These are phyloP conservation scores for Troides helena DNA, from an alignment of 2,888 invertebrate genomes.

Conservation along the genomic window DNA sequence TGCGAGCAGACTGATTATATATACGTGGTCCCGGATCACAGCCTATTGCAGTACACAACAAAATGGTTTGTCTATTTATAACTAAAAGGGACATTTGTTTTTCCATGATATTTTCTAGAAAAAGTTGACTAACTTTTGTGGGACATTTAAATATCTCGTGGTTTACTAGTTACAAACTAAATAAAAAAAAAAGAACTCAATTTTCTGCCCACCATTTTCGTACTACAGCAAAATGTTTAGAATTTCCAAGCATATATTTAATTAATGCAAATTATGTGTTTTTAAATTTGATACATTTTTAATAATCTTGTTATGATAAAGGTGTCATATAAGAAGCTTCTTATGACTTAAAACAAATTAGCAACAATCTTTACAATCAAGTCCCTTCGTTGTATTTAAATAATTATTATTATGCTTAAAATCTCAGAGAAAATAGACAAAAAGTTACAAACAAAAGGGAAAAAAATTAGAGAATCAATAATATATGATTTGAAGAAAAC, in stretches of 20 bases:
- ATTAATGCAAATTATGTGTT: not conserved
- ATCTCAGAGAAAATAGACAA: too few relatives aligned
- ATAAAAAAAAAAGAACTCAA: conserved; percentile 50
- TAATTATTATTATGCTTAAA: too few relatives aligned
- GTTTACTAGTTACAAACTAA: too few relatives aligned
- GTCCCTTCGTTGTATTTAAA: too few relatives aligned
- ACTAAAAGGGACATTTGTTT: not conserved
- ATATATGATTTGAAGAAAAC: not conserved
- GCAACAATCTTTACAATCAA: too few relatives aligned
- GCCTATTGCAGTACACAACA: conserved; percentile 7
- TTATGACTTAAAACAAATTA: too few relatives aligned
- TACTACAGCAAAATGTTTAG: not conserved
- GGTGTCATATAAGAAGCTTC: too few relatives aligned
- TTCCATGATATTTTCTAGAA: conserved; percentile 30
- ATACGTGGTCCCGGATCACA: not conserved
- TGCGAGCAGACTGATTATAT: conserved; percentile 26
- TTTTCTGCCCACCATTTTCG: not conserved
- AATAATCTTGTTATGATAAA: too few relatives aligned
- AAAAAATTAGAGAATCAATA: too few relatives aligned
- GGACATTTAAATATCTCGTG: not conserved
- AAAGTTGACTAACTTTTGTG: not conserved
- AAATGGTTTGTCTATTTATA: conserved; percentile 19
- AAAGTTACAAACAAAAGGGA: too few relatives aligned
- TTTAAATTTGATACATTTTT: too few relatives aligned
- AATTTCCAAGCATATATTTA: not conserved